Base-by-base conservation (phyloP, 1,140 invertebrate species). In the Diuraphis noxia region DNA sequence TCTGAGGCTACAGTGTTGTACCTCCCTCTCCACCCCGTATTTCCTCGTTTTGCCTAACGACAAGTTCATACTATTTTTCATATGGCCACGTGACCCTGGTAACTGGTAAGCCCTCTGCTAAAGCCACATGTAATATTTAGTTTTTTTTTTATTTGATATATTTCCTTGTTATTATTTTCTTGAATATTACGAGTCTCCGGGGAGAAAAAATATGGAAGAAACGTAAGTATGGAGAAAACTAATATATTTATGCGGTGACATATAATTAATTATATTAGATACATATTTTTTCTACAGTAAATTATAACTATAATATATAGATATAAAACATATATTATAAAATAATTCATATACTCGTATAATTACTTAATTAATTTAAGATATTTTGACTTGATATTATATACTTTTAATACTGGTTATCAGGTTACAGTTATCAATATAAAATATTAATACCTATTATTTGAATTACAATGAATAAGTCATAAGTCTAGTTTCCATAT, bases 61-160 rank as follows among this genome's bases (percentile, higher is more conserved):
- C 88, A 89, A 89, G 88, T 77, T 46, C 72, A n/a, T 49, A 91
- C 43, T 91, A 81, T 91, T 91, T 91, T 91, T 91, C 89, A 81
- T 81, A 81, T 4, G 34, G 38, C 77, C 89, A 91, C 89, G 46
- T 82, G 89, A 91, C 72, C 89, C 89, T 34, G 41, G n/a, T 56
- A n/a, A 88, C n/a, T 21, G 40, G 36, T 46, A 49, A 82, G 77
- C 34, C 43, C 40, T 81, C 34, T 40, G 77, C 77, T 91, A 91
- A 82, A 91, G 77, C 46, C 89, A 79, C 43, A 82, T 52, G 43
- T 82, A 91, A 52, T 82, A 91, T 82, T 36, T 43, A 10, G 23
- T 13, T 49, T n/a, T 81, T 38, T 82, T 30, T 41, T 52, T n/a
- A n/a, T n/a, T n/a, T 91, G 46, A 81, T 81, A 46, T 82, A 82